Evolutionary conservation across 2,888 invertebrate species (phyloP).

Genomic region (Gandaritis pyraliata): DNA sequence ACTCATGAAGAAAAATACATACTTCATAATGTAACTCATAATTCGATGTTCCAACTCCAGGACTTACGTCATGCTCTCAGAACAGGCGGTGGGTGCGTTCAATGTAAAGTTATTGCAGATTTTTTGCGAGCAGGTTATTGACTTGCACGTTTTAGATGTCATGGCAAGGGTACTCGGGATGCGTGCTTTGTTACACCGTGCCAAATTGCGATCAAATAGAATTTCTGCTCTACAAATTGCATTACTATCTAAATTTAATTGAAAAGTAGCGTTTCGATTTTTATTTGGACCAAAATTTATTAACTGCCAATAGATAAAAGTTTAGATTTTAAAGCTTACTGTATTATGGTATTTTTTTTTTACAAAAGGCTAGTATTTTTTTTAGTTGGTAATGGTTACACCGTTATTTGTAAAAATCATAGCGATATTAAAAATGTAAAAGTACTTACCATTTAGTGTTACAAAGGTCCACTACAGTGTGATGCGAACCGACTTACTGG

Average conservation of each 20-base stretch:
- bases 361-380: too few species aligned
- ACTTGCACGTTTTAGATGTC: slow-evolving; percentile 76
- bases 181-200: slow-evolving; percentile 44
- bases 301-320: background rate
- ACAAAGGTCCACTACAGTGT: slow-evolving; percentile 31
- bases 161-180: slow-evolving; percentile 70
- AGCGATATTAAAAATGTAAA: too few species aligned
- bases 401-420: too few species aligned
- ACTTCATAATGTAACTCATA: slow-evolving; percentile 55
- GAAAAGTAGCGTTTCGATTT: slow-evolving; percentile 20
- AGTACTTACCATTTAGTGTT: background rate
- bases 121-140: slow-evolving; percentile 78
- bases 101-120: slow-evolving; percentile 73
- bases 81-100: slow-evolving; percentile 72
- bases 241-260: slow-evolving; percentile 41
- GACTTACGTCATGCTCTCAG: slow-evolving; percentile 73
- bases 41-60: slow-evolving; percentile 51
- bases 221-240: slow-evolving; percentile 30
- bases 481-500: slow-evolving; percentile 25
- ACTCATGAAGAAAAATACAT: slow-evolving; percentile 47
- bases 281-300: slow-evolving; percentile 5
- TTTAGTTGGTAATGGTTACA: too few species aligned
- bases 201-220: slow-evolving; percentile 39
- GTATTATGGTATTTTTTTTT: too few species aligned
- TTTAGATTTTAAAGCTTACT: too few species aligned